These are phyloP conservation scores for Bungarus multicinctus DNA, from an alignment of 2,113 vertebrate genomes.

Conservation along the genomic window DNA sequence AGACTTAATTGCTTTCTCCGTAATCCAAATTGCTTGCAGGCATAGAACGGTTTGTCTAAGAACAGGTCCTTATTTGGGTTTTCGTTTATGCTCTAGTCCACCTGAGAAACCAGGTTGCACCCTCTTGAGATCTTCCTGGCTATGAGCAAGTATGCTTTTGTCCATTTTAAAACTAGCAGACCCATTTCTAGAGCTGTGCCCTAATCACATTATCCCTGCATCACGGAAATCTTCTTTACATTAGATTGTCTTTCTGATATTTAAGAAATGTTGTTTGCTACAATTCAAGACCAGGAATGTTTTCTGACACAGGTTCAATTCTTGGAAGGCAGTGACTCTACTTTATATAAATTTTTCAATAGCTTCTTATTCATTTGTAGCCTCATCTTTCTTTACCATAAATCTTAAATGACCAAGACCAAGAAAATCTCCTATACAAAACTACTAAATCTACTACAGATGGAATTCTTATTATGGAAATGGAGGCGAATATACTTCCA, in stretches of 20 bases:
- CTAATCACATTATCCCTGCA: not conserved
- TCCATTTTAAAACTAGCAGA: not conserved
- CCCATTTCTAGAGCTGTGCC: not conserved
- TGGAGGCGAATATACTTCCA: not conserved
- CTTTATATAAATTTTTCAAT: not conserved
- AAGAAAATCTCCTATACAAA: not conserved
- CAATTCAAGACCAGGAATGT: not conserved
- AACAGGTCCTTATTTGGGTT: not conserved
- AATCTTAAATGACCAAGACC: not conserved
- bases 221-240: not conserved
- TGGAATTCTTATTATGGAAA: not conserved
- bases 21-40: not conserved
- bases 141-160: not conserved
- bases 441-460: not conserved
- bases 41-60: not conserved
- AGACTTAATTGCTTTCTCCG: not conserved
- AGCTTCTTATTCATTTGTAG: not conserved
- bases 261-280: not conserved
- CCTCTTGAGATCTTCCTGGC: not conserved
- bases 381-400: not conserved
- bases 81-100: not conserved
- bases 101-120: not conserved
- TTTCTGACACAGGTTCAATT: not conserved
- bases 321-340: not conserved
- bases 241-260: no score